phyloP scores from a whole-genome alignment of 2,797 vertebrate species.

The Sebastes kiyomatsui region DNA sequence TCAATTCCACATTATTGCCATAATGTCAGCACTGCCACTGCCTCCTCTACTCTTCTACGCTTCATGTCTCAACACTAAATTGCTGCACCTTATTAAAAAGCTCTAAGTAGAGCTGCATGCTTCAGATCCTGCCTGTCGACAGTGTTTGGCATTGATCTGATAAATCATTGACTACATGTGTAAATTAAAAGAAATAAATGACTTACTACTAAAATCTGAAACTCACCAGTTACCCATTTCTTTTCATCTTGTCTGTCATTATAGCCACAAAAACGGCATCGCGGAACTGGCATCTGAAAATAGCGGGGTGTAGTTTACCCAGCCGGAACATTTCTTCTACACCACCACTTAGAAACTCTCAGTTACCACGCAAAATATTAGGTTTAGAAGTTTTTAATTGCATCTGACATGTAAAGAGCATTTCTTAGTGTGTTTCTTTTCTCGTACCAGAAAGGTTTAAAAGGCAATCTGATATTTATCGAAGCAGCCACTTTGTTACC shows the following conservation, averaged over 20 bases:
- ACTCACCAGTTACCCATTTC: background rate
- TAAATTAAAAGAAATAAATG: background rate
- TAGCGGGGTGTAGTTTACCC: background rate
- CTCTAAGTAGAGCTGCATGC: background rate
- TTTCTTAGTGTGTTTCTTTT: background rate
- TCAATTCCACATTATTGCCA: background rate
- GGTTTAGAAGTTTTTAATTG: background rate
- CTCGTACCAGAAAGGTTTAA: background rate
- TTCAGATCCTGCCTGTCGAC: background rate
- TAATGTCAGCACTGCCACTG: background rate
- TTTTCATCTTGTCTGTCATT: background rate
- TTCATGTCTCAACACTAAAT: background rate
- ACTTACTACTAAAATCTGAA: background rate
- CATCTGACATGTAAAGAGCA: background rate
- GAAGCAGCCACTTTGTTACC: conserved; percentile 19
- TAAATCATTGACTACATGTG: background rate
- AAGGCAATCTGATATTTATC: conserved; percentile 12
- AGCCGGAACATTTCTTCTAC: background rate
- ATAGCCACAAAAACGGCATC: background rate
- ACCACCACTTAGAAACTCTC: background rate
- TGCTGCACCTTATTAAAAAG: background rate
- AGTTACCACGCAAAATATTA: background rate
- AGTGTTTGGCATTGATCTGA: background rate
- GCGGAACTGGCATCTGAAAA: background rate
- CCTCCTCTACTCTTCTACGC: background rate